Percentiles rank a stretch among this genome's conserved stretches.
phyloP scores from a whole-genome alignment of 2,797 vertebrate genomes.

The Petrocephalus schoutedeni region DNA sequence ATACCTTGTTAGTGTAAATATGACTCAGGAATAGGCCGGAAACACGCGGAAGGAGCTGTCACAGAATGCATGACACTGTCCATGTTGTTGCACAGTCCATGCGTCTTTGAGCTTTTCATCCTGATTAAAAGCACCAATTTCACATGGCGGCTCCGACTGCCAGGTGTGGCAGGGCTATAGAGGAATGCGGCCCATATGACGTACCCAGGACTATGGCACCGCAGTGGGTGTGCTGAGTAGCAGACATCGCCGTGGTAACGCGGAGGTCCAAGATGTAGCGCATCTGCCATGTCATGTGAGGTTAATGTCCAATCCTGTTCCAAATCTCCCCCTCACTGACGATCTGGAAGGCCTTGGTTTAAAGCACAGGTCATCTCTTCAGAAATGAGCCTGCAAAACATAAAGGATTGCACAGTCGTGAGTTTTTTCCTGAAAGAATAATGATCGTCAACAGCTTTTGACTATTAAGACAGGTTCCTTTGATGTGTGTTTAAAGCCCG shows the following conservation, averaged over 20 bases:
- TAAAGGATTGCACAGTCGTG: background rate
- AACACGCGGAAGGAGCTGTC: background rate
- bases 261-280: background rate
- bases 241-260: background rate
- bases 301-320: background rate
- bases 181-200: background rate
- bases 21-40: background rate
- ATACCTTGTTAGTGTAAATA: background rate
- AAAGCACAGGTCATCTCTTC: background rate
- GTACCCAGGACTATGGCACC: background rate
- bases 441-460: background rate
- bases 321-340: background rate
- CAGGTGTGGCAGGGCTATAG: background rate
- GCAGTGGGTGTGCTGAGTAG: background rate
- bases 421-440: background rate
- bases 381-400: background rate
- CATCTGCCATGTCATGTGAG: background rate
- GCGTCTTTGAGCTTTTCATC: background rate
- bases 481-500: background rate
- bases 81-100: background rate
- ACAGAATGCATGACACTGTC: background rate
- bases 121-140: background rate
- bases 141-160: background rate
- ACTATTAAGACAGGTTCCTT: slow-evolving; percentile 1
- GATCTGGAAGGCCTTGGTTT: background rate